These are phyloP conservation scores for Eubasilissa splendida DNA, from an alignment of 2,888 invertebrate genomes.

Conservation along the genomic window DNA sequence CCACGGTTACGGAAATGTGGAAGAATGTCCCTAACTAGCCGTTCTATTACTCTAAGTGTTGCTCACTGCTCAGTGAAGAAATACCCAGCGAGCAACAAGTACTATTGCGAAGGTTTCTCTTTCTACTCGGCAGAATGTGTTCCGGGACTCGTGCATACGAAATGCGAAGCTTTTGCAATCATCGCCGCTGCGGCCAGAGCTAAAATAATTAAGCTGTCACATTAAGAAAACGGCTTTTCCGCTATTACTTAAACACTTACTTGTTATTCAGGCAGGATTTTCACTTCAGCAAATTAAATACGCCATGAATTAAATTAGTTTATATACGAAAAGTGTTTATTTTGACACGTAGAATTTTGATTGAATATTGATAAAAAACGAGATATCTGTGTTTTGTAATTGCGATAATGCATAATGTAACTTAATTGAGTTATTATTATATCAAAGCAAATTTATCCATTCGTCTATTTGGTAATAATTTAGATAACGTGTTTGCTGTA, in stretches of 20 bases:
- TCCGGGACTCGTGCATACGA: conserved; percentile 38
- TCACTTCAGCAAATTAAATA: conserved; percentile 37
- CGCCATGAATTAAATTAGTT: conserved; percentile 29
- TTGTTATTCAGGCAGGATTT: conserved; percentile 31
- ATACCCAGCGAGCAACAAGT: conserved; percentile 51
- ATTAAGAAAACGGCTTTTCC: conserved; percentile 46
- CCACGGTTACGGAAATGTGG: no score
- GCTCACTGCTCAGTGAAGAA: conserved; percentile 35
- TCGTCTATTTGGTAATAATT: no score
- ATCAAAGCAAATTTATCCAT: no score
- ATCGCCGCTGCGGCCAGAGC: conserved; percentile 43
- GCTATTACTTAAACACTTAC: conserved; percentile 26
- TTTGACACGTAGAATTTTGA: no score
- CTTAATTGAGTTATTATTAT: no score
- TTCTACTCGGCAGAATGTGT: conserved; percentile 3
- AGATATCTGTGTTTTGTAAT: no score
- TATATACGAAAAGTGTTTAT: no score
- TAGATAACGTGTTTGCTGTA: no score
- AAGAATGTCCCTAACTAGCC: no score
- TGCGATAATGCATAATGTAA: no score
- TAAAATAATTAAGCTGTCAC: conserved; percentile 53
- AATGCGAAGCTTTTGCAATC: conserved; percentile 45
- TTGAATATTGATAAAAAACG: no score
- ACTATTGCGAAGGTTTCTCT: conserved; percentile 21
- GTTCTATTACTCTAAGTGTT: conserved; percentile 7